These are phyloP conservation scores for Paedocypris sp. DNA, from an alignment of 2,113 vertebrate species.

Conservation along the genomic window DNA sequence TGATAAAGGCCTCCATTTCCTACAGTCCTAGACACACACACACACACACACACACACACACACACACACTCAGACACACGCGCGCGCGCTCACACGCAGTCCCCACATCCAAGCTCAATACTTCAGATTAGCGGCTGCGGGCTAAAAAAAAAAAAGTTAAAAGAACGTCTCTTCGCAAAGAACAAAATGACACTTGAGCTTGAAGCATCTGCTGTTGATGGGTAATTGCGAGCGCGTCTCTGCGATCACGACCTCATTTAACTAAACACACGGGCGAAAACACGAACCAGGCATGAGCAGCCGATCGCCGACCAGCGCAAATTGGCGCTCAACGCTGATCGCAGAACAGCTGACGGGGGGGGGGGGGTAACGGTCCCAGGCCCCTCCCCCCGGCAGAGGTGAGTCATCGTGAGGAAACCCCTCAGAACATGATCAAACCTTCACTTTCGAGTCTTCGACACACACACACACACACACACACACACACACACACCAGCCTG, in stretches of 20 bases:
- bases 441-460: too few relatives aligned
- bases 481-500: not conserved
- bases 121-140: too few relatives aligned
- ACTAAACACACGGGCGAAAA: not conserved
- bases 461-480: not conserved
- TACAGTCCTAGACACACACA: conserved; percentile 19
- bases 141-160: too few relatives aligned
- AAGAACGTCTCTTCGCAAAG: not conserved
- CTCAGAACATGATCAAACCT: conserved; percentile 15
- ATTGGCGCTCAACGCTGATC: not conserved
- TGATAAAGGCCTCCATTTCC: conserved; percentile 14
- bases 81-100: not conserved
- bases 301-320: not conserved
- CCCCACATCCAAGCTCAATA: not conserved
- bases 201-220: too few relatives aligned
- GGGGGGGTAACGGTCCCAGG: conserved; percentile 1
- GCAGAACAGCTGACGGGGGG: conserved; percentile 13
- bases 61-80: not conserved
- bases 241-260: not conserved
- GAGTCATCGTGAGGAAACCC: conserved; percentile 31
- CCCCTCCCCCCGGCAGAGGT: conserved; percentile 15
- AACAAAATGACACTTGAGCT: not conserved
- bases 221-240: not conserved
- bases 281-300: not conserved
- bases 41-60: not conserved